phyloP scores from a whole-genome alignment of 2,888 invertebrate genomes.

The Macrophya alboannulata region DNA sequence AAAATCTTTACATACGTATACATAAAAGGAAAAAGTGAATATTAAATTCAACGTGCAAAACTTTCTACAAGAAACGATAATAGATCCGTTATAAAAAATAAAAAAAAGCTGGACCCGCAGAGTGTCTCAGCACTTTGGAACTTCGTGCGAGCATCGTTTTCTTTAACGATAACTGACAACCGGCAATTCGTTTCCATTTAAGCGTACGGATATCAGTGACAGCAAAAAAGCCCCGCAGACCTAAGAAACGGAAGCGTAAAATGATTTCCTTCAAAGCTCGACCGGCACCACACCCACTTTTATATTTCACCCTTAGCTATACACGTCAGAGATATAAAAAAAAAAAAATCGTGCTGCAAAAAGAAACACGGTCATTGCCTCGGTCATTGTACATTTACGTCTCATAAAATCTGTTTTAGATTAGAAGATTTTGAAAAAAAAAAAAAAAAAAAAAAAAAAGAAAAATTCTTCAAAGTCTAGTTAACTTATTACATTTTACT shows the following conservation, averaged over 20 bases:
- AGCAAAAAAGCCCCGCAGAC: not conserved
- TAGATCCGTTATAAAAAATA: not conserved
- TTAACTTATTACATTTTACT: not conserved
- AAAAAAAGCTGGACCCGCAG: not conserved
- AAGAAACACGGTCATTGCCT: too few species aligned
- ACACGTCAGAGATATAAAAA: not conserved
- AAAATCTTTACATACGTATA: not conserved
- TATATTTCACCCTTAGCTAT: too few species aligned
- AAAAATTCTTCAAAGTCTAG: not conserved
- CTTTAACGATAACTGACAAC: slow-evolving; percentile 30
- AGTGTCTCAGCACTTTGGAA: not conserved
- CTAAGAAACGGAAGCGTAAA: slow-evolving; percentile 22
- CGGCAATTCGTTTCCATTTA: slow-evolving; percentile 36
- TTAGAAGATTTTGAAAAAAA: not conserved
- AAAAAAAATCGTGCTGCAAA: not conserved
- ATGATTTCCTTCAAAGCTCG: slow-evolving; percentile 27
- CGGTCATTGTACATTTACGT: too few species aligned
- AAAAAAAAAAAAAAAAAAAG: not conserved
- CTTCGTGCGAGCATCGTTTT: not conserved
- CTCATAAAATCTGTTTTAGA: too few species aligned
- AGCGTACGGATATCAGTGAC: slow-evolving; percentile 12
- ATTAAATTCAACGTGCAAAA: not conserved
- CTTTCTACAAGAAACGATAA: not conserved
- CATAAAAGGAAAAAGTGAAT: not conserved
- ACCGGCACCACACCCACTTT: not conserved